A percentile compares a stretch with the other conserved stretches of the same genome.
Evolutionary conservation across 2,888 invertebrate genomes (phyloP).

Genomic region (Amiota mariae): DNA sequence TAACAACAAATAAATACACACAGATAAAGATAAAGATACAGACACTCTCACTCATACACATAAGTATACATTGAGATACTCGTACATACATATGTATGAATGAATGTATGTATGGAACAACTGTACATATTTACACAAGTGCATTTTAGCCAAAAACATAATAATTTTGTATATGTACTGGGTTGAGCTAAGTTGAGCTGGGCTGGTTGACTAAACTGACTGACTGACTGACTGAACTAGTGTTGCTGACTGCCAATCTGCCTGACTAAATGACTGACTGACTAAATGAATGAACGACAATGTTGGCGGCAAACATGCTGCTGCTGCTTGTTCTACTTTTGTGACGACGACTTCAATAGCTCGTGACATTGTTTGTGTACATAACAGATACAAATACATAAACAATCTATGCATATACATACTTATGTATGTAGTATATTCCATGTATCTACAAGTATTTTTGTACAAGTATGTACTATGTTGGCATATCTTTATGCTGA

Average conservation of each 20-base stretch:
- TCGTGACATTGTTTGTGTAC: conserved; percentile 66
- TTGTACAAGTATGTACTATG: conserved; percentile 18
- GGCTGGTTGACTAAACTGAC: too few species aligned
- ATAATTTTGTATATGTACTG: conserved; percentile 18
- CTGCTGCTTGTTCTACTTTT: conserved; percentile 59
- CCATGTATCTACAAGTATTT: conserved; percentile 24
- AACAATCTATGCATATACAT: too few species aligned
- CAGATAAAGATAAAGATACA: too few species aligned
- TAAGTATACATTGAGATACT: not conserved
- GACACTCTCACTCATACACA: not conserved
- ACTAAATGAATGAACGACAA: conserved; percentile 30
- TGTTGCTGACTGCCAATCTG: conserved; percentile 8
- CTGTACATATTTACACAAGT: conserved; percentile 40
- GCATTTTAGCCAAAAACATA: conserved; percentile 48
- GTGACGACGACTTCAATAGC: conserved; percentile 55
- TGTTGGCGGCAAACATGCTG: conserved; percentile 9
- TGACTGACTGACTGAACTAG: too few species aligned
- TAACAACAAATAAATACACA: conserved; percentile 5
- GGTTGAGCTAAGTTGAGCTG: too few species aligned
- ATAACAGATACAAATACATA: not conserved
- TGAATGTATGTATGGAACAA: too few species aligned
- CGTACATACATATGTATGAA: too few species aligned
- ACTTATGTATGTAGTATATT: too few species aligned
- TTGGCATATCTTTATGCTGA: conserved; percentile 20
- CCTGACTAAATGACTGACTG: conserved; percentile 7